Evolutionary conservation across 2,888 invertebrate species (phyloP), one percentile per base, ranked within the genome.

Genomic region (Elegia similella): DNA sequence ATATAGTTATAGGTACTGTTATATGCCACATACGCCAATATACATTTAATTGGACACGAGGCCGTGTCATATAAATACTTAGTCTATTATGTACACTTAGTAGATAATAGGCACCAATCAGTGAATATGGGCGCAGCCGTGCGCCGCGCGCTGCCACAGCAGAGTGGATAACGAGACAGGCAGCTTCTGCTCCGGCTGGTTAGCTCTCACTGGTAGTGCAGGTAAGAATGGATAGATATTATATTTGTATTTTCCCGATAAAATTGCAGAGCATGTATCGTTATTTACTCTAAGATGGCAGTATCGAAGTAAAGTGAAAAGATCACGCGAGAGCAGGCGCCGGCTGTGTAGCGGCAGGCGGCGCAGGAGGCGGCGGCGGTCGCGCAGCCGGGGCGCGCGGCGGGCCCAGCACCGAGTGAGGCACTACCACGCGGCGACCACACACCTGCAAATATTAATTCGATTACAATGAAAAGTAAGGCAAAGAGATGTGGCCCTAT

Each of bases 391-490:
- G 73, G 57, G 86, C 80, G 62, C 85, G 85, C 56, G 88, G 82
- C 57, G 89, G 86, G 44, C 82, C 78, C 75, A 88, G 84, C 84
- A 88, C 88, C 65, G 68, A 60, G 83, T 88, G 89, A 73, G 89
- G 89, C 72, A 88, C 86, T 61, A 80, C 68, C 72, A 86, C 73
- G 56, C 86, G 78, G 69, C 86, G 84, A 1, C 78, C 73, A 48
- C 75, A 70, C 62, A 80, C 69, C 82, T 80, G 76, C 48, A 48
- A 56, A 23, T 23, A 3, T 47, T 52, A 7, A n/a, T 0, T 15
- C n/a, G 16, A 42, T 53, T 7, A 12, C 2, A 16, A 23, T 23
- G 23, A 5, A 23, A 6, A 30, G 30, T 30, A 6, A 7, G 7
- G 16, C n/a, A 30, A 13, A 7, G 30, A 8, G 44, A 13, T n/a